Base-by-base conservation (phyloP, 2,888 invertebrate genomes). In the Athalia cordata region DNA sequence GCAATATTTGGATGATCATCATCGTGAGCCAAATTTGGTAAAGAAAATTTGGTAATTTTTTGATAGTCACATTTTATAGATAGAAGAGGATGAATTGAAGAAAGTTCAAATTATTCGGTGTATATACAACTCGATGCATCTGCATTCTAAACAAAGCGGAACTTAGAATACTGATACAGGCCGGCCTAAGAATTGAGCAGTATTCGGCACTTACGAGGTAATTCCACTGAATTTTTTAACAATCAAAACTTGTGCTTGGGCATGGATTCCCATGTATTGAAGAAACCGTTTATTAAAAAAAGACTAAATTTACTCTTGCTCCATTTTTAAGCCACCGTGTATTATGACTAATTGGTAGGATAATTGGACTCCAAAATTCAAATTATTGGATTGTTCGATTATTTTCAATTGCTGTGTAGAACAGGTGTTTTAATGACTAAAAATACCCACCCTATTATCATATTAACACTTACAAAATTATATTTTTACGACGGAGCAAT, bases 81-180 rank as follows among this genome's bases (percentile, higher is more conserved):
- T 77, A 67, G 67, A 70, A 68, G 77, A 77, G 45, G 70, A 59
- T 61, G 77, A 65, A 59, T 61, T 29, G 70, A 77, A 66, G 77
- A 77, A 77, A 77, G 77, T 75, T 62, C 70, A 61, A 52, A 66
- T 77, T 55, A 77, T 65, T 67, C 77, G 77, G n/a, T 67, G 65
- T 47, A 77, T 65, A 75, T 64, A 75, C 75, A 75, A 75, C 64
- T 61, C 75, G 75, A 75, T 72, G 72, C 72, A 59, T 72, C 57
- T 72, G 72, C 59, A 72, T 72, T 59, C 59, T 72, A 75, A 75
- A 47, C 75, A 75, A 75, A 50, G 50, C 75, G 61, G 72, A 72
- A 72, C 64, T 15, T 64, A 75, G 64, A 75, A 75, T 50, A 75
- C 50, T 64, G 75, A 75, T 64, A 75, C 75, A 61, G 61, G 64